Evolutionary conservation across 2,113 vertebrate genomes (phyloP).

Genomic region (Telmatochromis brichardi): DNA sequence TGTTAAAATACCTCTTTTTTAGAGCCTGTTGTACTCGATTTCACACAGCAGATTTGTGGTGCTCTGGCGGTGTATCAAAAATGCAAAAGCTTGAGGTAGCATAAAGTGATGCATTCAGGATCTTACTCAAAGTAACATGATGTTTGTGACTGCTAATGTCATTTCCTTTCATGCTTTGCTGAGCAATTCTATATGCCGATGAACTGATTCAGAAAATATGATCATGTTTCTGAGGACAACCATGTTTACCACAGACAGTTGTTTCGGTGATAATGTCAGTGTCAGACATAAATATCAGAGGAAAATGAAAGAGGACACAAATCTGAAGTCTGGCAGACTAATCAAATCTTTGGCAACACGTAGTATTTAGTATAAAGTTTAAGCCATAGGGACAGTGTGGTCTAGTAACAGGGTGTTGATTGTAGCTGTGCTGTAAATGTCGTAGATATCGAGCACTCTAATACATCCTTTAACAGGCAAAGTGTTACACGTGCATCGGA

Average conservation of each 20-base stretch:
- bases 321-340: neutral
- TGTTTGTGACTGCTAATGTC: neutral
- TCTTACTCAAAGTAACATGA: neutral
- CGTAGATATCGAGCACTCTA: neutral
- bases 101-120: neutral
- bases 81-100: neutral
- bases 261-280: neutral
- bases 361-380: neutral
- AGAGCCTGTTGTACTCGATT: neutral
- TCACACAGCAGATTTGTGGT: neutral
- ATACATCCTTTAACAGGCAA: neutral
- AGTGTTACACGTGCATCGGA: neutral
- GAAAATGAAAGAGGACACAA: neutral
- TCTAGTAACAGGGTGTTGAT: neutral
- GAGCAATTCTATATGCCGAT: neutral
- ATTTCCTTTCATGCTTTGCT: neutral
- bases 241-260: neutral
- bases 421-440: neutral
- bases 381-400: fast-evolving
- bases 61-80: neutral
- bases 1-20: neutral
- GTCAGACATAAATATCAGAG: neutral
- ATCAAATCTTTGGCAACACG: neutral
- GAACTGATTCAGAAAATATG: neutral
- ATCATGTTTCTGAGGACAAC: neutral